These are phyloP conservation scores for Actias luna DNA, from an alignment of 2,888 invertebrate species.

Conservation along the genomic window DNA sequence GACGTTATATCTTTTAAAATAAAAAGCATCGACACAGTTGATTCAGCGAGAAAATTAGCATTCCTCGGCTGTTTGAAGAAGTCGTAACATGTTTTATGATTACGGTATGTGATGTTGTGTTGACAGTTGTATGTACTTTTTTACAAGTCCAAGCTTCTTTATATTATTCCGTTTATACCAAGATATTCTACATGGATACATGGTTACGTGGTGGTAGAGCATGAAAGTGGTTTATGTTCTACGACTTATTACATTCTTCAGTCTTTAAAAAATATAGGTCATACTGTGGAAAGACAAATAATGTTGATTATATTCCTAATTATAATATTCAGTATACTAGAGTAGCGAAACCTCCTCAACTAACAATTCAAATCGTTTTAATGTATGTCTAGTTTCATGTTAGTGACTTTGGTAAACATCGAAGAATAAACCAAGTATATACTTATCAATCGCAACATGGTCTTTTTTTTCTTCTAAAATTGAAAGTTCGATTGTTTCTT, in stretches of 20 bases:
- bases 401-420: too few relatives aligned
- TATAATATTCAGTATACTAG: too few relatives aligned
- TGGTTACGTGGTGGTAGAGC: neutral
- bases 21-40: constrained; percentile 11
- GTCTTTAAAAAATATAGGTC: too few relatives aligned
- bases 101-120: constrained; percentile 4
- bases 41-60: constrained; percentile 24
- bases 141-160: neutral
- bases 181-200: neutral
- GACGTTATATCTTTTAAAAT: constrained; percentile 30
- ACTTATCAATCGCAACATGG: too few relatives aligned
- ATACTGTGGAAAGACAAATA: too few relatives aligned
- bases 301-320: too few relatives aligned
- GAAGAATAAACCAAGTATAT: too few relatives aligned
- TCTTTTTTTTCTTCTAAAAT: too few relatives aligned
- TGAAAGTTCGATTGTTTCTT: too few relatives aligned
- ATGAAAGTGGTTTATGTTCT: neutral
- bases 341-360: too few relatives aligned
- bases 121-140: constrained; percentile 15
- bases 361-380: too few relatives aligned
- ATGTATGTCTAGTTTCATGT: too few relatives aligned
- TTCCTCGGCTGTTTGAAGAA: constrained; percentile 23
- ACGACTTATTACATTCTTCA: neutral
- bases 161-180: neutral
- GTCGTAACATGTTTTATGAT: constrained; percentile 24